phyloP scores from a whole-genome alignment of 1,140 invertebrate genomes.

The Caenorhabditis remanei region DNA sequence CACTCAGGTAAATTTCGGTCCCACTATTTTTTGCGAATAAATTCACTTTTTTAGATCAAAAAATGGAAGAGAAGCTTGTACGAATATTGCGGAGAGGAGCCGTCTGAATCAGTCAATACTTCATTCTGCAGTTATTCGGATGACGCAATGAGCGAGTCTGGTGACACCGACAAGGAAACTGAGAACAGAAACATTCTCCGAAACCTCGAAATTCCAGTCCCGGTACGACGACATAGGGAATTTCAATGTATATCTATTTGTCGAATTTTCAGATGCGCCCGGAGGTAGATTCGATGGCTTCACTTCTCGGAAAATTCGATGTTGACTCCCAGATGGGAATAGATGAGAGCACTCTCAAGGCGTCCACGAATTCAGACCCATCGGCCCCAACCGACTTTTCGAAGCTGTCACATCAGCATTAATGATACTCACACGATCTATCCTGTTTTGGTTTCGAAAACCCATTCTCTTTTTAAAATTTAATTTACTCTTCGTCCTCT shows the following conservation, averaged over 20 bases:
- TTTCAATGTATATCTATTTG: neutral
- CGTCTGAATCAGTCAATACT: constrained; percentile 61
- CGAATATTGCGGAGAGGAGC: constrained; percentile 67
- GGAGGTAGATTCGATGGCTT: constrained; percentile 69
- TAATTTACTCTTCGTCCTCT: neutral
- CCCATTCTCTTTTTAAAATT: neutral
- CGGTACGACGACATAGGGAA: neutral
- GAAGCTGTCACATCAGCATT: constrained; percentile 10
- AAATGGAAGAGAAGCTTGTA: constrained; percentile 76
- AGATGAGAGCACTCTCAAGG: constrained; percentile 72
- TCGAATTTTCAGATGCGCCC: constrained; percentile 52
- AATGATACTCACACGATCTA: neutral
- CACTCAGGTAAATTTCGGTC: constrained; percentile 33
- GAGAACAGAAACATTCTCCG: neutral
- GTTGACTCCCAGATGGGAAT: constrained; percentile 64
- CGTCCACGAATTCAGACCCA: constrained; percentile 23
- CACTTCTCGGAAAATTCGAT: constrained; percentile 70
- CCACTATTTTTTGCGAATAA: neutral
- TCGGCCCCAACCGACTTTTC: constrained; percentile 68
- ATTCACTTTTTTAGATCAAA: neutral
- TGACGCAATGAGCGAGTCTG: constrained; percentile 47
- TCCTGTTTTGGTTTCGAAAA: constrained; percentile 47
- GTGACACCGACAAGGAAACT: constrained; percentile 11
- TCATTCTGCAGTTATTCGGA: constrained; percentile 54
- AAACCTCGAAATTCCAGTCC: neutral